phyloP scores from a whole-genome alignment of 2,113 vertebrate genomes.

The Oxyruncus cristatus region DNA sequence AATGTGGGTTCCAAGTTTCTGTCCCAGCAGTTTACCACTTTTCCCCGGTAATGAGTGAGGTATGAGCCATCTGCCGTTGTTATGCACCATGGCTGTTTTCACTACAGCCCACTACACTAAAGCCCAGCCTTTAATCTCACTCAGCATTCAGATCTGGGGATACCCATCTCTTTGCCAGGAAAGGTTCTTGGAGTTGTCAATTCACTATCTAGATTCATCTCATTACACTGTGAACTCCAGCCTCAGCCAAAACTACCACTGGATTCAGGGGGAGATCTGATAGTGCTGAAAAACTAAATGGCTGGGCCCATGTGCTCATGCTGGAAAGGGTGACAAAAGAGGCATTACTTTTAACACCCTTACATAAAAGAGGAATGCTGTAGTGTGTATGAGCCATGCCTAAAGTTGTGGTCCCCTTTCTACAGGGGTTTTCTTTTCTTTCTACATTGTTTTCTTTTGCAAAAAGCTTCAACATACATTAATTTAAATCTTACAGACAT shows the following conservation, averaged over 20 bases:
- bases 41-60: neutral
- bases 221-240: neutral
- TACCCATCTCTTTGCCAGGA: neutral
- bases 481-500: neutral
- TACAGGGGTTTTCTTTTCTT: too few species aligned
- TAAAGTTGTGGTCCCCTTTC: neutral
- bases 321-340: conserved; percentile 1
- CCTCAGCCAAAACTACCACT: neutral
- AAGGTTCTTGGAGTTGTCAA: neutral
- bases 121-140: neutral
- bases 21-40: neutral
- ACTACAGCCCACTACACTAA: neutral
- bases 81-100: neutral
- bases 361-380: neutral
- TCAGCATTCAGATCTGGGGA: neutral
- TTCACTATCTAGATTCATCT: neutral
- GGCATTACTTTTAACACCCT: neutral
- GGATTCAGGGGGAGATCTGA: neutral
- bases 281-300: neutral
- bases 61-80: neutral
- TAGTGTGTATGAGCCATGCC: neutral
- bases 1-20: neutral
- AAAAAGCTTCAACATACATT: neutral
- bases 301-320: neutral
- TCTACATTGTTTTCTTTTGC: neutral